Evolutionary conservation across 2,797 vertebrate species (phyloP).

Genomic region (Chaenodraco wilsoni): DNA sequence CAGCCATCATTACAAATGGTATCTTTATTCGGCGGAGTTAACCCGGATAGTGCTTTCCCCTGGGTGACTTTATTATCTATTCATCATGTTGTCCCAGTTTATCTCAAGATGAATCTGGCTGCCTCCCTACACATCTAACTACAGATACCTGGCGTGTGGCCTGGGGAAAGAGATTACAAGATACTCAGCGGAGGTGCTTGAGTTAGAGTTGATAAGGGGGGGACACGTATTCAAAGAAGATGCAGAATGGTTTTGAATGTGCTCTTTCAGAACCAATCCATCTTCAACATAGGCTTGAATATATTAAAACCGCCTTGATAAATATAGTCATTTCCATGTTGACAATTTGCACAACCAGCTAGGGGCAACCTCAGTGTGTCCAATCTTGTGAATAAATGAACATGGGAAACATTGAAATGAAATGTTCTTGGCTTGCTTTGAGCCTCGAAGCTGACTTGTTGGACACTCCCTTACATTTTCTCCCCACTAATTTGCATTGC

Average conservation of each 20-base stretch:
- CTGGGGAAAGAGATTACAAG: slow-evolving; percentile 63
- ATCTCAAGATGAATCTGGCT: slow-evolving; percentile 79
- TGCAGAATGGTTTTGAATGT: slow-evolving; percentile 17
- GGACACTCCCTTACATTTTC: slow-evolving; percentile 60
- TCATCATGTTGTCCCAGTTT: slow-evolving; percentile 87
- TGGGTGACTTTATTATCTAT: slow-evolving; percentile 82
- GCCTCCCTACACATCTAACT: slow-evolving; percentile 69
- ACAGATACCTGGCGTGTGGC: slow-evolving; percentile 70
- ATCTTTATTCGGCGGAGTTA: slow-evolving; percentile 78
- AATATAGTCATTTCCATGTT: slow-evolving; percentile 30
- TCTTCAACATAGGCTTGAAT: slow-evolving; percentile 32
- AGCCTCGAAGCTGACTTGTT: slow-evolving; percentile 55
- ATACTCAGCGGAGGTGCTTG: slow-evolving; percentile 52
- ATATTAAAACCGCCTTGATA: slow-evolving; percentile 36
- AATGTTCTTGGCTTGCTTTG: slow-evolving; percentile 55
- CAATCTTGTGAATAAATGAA: slow-evolving; percentile 65
- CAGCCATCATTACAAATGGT: slow-evolving; percentile 77
- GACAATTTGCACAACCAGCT: slow-evolving; percentile 52
- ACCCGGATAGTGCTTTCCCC: slow-evolving; percentile 80
- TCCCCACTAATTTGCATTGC: slow-evolving; percentile 69
- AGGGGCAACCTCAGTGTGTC: slow-evolving; percentile 41
- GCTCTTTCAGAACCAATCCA: slow-evolving; percentile 31
- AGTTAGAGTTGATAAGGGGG: slow-evolving; percentile 47
- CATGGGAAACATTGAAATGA: slow-evolving; percentile 60
- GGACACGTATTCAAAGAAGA: slow-evolving; percentile 54